Evolutionary conservation across 2,888 invertebrate genomes (phyloP).

Genomic region (Machimus atricapillus): DNA sequence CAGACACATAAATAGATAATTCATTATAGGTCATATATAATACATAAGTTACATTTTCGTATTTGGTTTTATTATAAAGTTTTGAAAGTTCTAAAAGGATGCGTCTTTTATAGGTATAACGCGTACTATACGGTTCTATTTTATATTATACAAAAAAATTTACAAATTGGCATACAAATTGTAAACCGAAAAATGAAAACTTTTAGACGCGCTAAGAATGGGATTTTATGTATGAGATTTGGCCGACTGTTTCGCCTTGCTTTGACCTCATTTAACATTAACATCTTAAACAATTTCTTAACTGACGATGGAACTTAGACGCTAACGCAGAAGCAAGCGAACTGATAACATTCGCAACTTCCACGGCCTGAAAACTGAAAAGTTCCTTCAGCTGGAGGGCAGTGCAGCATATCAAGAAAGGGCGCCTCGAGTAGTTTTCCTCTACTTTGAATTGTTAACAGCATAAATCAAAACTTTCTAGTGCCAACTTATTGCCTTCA

Average conservation of each 20-base stretch:
- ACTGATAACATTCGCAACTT: background rate
- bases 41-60: too few species aligned
- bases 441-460: background rate
- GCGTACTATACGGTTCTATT: too few species aligned
- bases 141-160: too few species aligned
- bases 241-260: background rate
- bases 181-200: too few species aligned
- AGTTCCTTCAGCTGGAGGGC: background rate
- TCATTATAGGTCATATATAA: too few species aligned
- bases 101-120: too few species aligned
- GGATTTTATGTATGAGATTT: background rate
- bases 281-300: background rate
- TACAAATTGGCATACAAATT: too few species aligned
- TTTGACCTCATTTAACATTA: background rate
- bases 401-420: background rate
- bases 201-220: too few species aligned
- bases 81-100: too few species aligned
- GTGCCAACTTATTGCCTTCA: background rate
- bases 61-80: too few species aligned
- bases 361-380: background rate
- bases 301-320: background rate
- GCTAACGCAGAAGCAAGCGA: background rate
- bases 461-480: background rate
- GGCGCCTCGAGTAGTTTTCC: background rate
- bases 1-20: too few species aligned